A percentile compares a stretch with the other conserved stretches of the same genome.
Conservation (phyloP, 2,797 vertebrate species). For the Pristis pectinata region DNA sequence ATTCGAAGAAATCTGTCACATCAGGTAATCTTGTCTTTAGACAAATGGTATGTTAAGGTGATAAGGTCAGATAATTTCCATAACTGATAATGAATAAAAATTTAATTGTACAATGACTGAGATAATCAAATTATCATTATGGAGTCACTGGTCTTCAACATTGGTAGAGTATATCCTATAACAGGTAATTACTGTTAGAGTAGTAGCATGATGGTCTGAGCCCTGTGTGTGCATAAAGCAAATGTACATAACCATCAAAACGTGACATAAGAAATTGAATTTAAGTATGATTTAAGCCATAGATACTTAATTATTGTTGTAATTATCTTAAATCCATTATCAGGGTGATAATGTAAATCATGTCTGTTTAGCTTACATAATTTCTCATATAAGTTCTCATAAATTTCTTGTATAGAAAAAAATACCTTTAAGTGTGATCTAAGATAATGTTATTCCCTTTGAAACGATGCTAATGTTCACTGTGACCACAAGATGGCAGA, state of each 20-base stretch:
- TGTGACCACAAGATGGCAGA: slow-evolving; percentile 17
- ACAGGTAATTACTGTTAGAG: neutral
- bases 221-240: neutral
- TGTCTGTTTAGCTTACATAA: neutral
- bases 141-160: neutral
- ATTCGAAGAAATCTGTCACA: neutral
- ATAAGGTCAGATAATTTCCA: neutral
- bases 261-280: neutral
- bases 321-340: neutral
- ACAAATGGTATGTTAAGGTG: neutral
- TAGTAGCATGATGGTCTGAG: neutral
- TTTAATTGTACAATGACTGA: neutral
- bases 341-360: neutral
- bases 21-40: neutral
- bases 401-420: neutral
- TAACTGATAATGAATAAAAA: neutral
- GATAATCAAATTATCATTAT: neutral
- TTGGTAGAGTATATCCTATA: neutral
- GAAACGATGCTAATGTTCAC: neutral
- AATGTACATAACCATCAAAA: neutral
- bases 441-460: too few relatives aligned
- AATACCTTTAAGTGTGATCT: neutral
- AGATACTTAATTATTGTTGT: neutral
- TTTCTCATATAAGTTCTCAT: neutral
- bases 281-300: neutral